Evolutionary conservation across 1,140 invertebrate genomes (phyloP).

Genomic region (Atta cephalotes): DNA sequence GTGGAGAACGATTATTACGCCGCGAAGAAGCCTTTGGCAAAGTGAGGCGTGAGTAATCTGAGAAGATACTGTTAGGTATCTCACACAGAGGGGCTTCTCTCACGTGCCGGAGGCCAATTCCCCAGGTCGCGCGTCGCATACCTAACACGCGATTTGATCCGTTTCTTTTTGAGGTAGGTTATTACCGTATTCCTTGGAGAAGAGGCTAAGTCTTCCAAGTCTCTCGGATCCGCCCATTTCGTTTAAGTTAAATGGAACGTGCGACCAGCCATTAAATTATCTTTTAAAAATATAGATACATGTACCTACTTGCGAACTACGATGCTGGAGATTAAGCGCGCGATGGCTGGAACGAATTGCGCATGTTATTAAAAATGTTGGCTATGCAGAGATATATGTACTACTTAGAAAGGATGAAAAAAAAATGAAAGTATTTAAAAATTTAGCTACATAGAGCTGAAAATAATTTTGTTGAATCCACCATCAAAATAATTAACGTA

Average conservation of each 20-base stretch:
- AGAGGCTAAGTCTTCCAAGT: neutral
- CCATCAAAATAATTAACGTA: too few relatives aligned
- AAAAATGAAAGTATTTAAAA: too few relatives aligned
- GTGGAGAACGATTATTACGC: slow-evolving; percentile 43
- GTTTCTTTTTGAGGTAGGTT: slow-evolving; percentile 49
- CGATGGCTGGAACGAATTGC: neutral
- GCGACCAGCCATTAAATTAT: neutral
- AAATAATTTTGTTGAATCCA: too few relatives aligned
- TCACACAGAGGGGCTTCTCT: slow-evolving; percentile 18
- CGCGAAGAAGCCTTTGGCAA: neutral
- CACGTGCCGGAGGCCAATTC: slow-evolving; percentile 45
- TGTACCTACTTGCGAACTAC: neutral
- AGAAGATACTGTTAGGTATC: slow-evolving; percentile 52
- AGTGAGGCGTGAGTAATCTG: slow-evolving; percentile 31
- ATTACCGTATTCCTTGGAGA: slow-evolving; percentile 39
- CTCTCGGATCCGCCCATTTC: slow-evolving; percentile 25
- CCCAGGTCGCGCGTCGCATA: slow-evolving; percentile 29
- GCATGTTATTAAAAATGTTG: neutral
- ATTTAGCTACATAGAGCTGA: too few relatives aligned
- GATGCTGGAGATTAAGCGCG: neutral
- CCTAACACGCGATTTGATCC: slow-evolving; percentile 49
- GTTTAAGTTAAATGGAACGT: slow-evolving; percentile 20
- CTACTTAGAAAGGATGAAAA: too few relatives aligned
- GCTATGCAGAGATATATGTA: neutral
- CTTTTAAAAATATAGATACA: slow-evolving; percentile 6